Conservation (phyloP, 1,140 invertebrate species). For the Epicauta chinensis region DNA sequence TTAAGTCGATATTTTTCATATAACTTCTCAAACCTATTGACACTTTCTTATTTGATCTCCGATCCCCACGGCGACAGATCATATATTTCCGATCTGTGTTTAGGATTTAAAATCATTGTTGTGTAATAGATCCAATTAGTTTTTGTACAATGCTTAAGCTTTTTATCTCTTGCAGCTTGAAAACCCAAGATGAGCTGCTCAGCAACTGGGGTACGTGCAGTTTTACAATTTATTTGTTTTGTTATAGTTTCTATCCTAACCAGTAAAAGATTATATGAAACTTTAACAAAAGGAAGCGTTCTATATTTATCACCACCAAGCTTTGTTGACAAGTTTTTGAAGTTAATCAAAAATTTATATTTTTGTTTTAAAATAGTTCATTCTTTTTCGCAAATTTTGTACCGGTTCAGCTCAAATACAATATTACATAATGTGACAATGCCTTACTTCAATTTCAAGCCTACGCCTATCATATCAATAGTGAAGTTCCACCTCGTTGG, state of each 20-base stretch:
- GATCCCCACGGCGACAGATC: constrained; percentile 37
- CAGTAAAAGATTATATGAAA: constrained; percentile 38
- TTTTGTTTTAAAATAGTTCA: constrained; percentile 32
- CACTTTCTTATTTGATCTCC: constrained; percentile 30
- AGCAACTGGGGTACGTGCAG: constrained; percentile 22
- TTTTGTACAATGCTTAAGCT: constrained; percentile 38
- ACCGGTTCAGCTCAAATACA: constrained; percentile 34
- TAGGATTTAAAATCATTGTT: constrained; percentile 39
- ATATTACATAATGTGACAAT: constrained; percentile 30
- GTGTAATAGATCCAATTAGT: constrained; percentile 40
- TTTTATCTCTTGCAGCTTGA: constrained; percentile 38
- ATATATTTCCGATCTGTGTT: constrained; percentile 40
- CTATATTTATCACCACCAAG: constrained; percentile 38
- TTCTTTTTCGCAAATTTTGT: constrained; percentile 28
- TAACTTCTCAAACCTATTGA: neutral
- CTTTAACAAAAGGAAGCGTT: constrained; percentile 33
- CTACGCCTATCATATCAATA: constrained; percentile 17
- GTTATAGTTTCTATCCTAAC: constrained; percentile 38
- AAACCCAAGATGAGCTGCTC: constrained; percentile 28
- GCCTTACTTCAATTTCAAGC: constrained; percentile 7
- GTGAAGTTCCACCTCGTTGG: constrained; percentile 27
- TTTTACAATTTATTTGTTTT: constrained; percentile 31
- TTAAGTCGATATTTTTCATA: constrained; percentile 15
- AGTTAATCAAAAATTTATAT: constrained; percentile 36
- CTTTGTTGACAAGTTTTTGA: constrained; percentile 33